Evolutionary conservation across 35 echinoderm and acorn worm species (phyloP), one percentile per base, ranked within the genome.

Genomic region (Chiridota heheva): DNA sequence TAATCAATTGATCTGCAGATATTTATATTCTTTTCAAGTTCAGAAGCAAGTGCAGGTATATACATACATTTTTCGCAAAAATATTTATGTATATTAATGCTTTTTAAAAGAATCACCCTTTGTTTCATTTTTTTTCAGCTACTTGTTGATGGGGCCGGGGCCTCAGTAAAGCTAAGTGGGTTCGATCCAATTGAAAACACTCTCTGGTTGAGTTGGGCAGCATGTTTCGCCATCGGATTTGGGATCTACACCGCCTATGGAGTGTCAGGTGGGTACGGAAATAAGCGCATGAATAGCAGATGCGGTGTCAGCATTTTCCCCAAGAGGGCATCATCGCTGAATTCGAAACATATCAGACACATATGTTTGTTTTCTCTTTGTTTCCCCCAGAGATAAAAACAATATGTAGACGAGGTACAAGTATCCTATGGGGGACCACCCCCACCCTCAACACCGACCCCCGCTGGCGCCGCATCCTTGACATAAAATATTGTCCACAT

Each of bases 191-290:
- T 72, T 12, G 64, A 67, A 16, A 83, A 65, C 41, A 42, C 59
- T 17, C 62, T 83, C 4, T 83, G 62, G 41, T 25, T 67, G 15
- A 36, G 42, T 20, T 69, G 45, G 28, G 36, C 62, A 17, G 45
- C 64, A 38, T 62, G 64, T 16, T 48, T 83, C 29, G 80, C 42
- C 3, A 65, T 83, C 22, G 63, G 62, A 41, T 83, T 83, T 46
- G 80, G 80, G 6, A 83, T 83, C 22, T 83, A 62, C 57, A 83
- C 80, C 6, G 80, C 40, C 2, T 28, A 69, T 27, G 80, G 42
- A 8, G 40, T 70, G 32, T 70, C 80, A 69, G 64, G 80, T 83
- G 58, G 42, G 60, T 70, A n/a, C 7, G 1, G 22, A 25, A 37
- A 37, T 3, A 61, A 61, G 58, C 3, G 33, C 25, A 20, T 8